These are phyloP conservation scores for Drepanosiphum platanoidis DNA, from an alignment of 2,888 invertebrate species.

Conservation along the genomic window DNA sequence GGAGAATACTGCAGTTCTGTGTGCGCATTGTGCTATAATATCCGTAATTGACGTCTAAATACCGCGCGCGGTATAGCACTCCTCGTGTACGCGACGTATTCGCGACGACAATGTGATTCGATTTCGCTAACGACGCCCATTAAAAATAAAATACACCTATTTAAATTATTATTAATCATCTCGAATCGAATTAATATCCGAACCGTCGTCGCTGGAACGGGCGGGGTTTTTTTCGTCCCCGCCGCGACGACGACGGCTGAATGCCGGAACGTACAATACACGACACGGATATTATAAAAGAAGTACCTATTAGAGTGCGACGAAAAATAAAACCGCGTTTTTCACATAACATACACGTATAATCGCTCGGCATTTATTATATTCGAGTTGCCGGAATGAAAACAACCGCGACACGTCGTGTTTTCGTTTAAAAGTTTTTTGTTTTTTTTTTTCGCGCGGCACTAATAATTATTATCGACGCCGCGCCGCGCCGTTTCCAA, in stretches of 20 bases:
- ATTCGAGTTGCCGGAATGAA: neutral
- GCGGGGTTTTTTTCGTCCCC: neutral
- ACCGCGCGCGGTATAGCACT: neutral
- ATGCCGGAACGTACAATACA: neutral
- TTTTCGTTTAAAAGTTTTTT: neutral
- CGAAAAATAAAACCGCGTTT: neutral
- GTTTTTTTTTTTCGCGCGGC: no score
- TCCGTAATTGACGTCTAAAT: constrained; percentile 9
- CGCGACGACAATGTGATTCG: neutral
- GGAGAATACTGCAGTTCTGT: no score
- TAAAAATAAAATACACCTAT: constrained; percentile 12
- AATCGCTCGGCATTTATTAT: neutral
- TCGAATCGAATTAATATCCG: neutral
- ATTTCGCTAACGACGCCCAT: constrained; percentile 12
- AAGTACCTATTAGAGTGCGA: neutral
- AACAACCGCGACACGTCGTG: neutral
- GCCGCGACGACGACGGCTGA: neutral
- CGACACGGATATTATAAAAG: neutral
- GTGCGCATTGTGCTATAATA: neutral
- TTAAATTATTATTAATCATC: constrained; percentile 22
- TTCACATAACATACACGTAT: neutral
- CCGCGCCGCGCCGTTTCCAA: neutral
- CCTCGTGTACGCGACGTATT: neutral
- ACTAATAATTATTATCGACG: no score
- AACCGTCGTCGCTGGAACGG: neutral